Evolutionary conservation across 2,888 invertebrate species (phyloP), one percentile per base, ranked within the genome.

Genomic region (Tuberolachnus salignus): DNA sequence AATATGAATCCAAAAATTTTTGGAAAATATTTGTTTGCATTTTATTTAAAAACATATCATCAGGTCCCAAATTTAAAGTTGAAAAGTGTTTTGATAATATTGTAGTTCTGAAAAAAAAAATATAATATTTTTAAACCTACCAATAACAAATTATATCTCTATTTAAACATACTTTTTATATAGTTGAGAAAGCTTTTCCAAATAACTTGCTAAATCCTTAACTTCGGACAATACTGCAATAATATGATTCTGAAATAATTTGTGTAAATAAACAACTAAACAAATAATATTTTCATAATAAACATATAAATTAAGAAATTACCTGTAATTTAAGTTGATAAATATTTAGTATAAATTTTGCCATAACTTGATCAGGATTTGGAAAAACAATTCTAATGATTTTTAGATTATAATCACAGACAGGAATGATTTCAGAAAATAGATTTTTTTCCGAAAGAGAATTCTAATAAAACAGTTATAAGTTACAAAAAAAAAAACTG

Each of bases 301-400:
- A 59, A 69, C 63, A 80, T 72, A 74, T 34, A 51, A 19, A 57
- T 19, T 34, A 34, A 34, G 75, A 70, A 46, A 49, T 34, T 82
- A 85, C 85, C 83, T 93, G 92, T 59, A 95, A 88, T 85, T 95
- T 94, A 10, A 95, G 88, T 83, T 95, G 94, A 86, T 96, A 99
- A 81, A 99, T 93, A 85, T 97, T 97, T 21, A 98, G 88, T 64
- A 99, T 94, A 86, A 98, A 96, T 87, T 98, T 98, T 80, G 95
- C 94, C 95, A 98, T 97, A 11, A 99, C 97, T 87, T 95, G 94
- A 83, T 97, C 95, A 0, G 97, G 96, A 86, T 95, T 96, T 9
- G 92, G 92, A 85, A 99, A 99, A 1, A 99, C 97, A 84, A 92
- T 92, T 84, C 69, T 91, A 82, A 95, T 94, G 81, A 93, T 89